phyloP scores from a whole-genome alignment of 2,113 vertebrate genomes.

The Saccopteryx bilineata region DNA sequence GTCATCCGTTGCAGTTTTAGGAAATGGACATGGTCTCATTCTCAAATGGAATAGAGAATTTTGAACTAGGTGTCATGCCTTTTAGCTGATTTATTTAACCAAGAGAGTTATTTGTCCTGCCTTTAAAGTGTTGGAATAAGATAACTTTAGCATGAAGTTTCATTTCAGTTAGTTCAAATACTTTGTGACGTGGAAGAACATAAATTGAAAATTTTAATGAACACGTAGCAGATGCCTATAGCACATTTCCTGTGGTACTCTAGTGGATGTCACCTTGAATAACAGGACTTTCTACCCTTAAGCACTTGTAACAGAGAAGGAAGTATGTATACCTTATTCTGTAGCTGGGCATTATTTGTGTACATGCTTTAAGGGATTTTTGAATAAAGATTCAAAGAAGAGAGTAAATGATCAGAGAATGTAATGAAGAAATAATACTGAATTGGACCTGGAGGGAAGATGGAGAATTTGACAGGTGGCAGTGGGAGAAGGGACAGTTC shows the following conservation, averaged over 20 bases:
- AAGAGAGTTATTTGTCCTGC: not conserved
- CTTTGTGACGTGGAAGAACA: not conserved
- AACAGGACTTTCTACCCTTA: not conserved
- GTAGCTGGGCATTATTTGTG: not conserved
- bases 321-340: not conserved
- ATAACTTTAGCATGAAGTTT: not conserved
- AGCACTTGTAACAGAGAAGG: slow-evolving; percentile 14
- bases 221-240: not conserved
- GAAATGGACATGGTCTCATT: not conserved
- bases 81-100: slow-evolving; percentile 9
- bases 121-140: not conserved
- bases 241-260: slow-evolving; percentile 11
- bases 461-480: not conserved
- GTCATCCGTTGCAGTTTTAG: slow-evolving; percentile 24
- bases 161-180: slow-evolving; percentile 9
- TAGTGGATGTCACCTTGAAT: not conserved
- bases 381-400: not conserved
- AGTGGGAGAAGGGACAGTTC: too few relatives aligned
- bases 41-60: not conserved
- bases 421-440: not conserved
- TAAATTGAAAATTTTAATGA: not conserved
- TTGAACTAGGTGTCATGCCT: not conserved
- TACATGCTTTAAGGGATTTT: not conserved
- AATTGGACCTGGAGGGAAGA: not conserved
- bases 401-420: not conserved